Percentiles rank a stretch among this genome's conserved stretches.
Conservation (phyloP, 2,797 vertebrate species). For the Emys orbicularis region DNA sequence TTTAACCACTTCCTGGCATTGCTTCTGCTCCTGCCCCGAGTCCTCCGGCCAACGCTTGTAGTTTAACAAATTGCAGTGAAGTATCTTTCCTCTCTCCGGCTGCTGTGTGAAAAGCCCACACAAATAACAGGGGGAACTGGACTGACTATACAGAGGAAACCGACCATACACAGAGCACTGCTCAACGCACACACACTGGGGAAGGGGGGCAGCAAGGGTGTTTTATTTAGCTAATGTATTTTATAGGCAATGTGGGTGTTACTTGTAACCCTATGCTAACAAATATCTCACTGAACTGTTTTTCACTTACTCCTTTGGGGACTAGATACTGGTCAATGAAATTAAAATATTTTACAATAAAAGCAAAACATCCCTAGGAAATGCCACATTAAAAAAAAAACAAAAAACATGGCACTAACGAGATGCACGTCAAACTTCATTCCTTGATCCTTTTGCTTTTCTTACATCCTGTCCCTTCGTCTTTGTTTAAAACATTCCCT, state of each 20-base stretch:
- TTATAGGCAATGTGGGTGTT: background rate
- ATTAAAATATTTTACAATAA: conserved; percentile 56
- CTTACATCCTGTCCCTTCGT: background rate
- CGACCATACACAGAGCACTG: background rate
- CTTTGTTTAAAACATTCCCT: background rate
- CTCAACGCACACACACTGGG: background rate
- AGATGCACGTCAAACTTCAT: conserved; percentile 57
- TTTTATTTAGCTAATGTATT: background rate
- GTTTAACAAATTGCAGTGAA: background rate
- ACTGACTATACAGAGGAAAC: background rate
- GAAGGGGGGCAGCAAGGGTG: too few relatives aligned
- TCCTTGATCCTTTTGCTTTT: background rate
- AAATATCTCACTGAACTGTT: background rate
- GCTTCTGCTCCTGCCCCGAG: background rate
- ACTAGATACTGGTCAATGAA: conserved; percentile 41
- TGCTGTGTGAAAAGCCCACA: background rate
- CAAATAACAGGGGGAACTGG: background rate
- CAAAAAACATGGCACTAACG: too few relatives aligned
- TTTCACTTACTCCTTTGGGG: background rate
- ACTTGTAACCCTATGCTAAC: background rate
- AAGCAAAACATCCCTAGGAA: conserved; percentile 67
- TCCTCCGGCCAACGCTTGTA: background rate
- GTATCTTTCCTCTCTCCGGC: background rate
- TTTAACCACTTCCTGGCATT: background rate
- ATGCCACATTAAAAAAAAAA: conserved; percentile 41